Conservation (phyloP, 2,888 invertebrate species). For the Exephanes ischioxanthus region DNA sequence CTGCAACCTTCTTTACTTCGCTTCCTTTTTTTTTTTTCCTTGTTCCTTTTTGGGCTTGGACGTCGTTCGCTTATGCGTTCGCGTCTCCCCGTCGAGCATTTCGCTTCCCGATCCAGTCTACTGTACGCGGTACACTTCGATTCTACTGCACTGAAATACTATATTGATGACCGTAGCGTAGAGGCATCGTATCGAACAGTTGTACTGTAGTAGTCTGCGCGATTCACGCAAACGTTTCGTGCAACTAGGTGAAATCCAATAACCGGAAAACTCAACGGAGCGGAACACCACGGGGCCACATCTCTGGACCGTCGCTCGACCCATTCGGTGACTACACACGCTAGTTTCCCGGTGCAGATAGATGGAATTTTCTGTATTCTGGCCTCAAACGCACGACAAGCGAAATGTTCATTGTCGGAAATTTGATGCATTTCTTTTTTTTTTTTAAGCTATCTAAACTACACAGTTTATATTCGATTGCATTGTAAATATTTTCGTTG, state of each 20-base stretch:
- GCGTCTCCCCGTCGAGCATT: slow-evolving; percentile 15
- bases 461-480: neutral
- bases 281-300: slow-evolving; percentile 59
- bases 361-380: slow-evolving; percentile 16
- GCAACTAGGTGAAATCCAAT: slow-evolving; percentile 72
- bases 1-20: neutral
- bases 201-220: slow-evolving; percentile 32
- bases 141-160: slow-evolving; percentile 9
- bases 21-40: neutral
- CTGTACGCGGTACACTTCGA: neutral
- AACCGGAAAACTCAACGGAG: slow-evolving; percentile 75
- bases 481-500: neutral
- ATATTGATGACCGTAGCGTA: neutral
- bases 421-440: slow-evolving; percentile 14
- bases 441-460: neutral
- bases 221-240: slow-evolving; percentile 47
- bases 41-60: neutral
- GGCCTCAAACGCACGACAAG: slow-evolving; percentile 8
- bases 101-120: slow-evolving; percentile 15
- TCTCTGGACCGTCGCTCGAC: slow-evolving; percentile 33
- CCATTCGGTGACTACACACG: slow-evolving; percentile 35
- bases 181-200: slow-evolving; percentile 19
- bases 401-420: neutral
- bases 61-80: neutral
- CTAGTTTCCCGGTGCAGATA: slow-evolving; percentile 24